Conservation (phyloP, 2,888 invertebrate genomes). For the Andrena bicolor region DNA sequence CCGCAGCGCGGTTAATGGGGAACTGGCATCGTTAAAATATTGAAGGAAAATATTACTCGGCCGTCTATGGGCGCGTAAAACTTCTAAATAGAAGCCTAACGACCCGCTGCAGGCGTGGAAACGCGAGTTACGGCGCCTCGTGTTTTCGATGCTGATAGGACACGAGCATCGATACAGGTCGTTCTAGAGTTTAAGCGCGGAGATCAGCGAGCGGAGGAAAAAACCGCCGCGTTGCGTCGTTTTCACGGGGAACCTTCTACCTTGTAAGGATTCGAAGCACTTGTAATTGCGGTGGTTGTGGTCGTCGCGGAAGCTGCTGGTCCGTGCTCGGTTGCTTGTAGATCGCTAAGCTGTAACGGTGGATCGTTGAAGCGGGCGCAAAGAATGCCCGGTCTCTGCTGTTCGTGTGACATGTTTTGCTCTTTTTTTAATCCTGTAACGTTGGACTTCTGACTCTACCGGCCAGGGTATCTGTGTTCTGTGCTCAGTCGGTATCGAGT, state of each 20-base stretch:
- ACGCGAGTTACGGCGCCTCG: constrained; percentile 10
- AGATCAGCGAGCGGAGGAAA: constrained; percentile 18
- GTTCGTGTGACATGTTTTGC: neutral
- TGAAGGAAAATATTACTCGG: constrained; percentile 63
- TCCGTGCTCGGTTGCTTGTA: neutral
- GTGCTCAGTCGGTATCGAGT: too few species aligned
- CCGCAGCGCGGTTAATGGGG: constrained; percentile 47
- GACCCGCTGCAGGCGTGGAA: constrained; percentile 24
- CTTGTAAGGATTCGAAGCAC: constrained; percentile 29
- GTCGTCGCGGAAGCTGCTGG: constrained; percentile 9
- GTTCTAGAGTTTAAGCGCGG: constrained; percentile 5
- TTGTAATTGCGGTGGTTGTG: constrained; percentile 18
- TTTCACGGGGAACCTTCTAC: neutral
- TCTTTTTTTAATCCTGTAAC: neutral
- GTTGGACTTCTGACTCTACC: too few species aligned
- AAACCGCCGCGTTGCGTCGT: neutral
- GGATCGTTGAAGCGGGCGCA: neutral
- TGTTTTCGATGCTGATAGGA: constrained; percentile 15
- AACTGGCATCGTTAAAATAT: constrained; percentile 55
- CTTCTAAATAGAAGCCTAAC: constrained; percentile 50
- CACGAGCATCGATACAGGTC: constrained; percentile 10
- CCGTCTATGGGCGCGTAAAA: constrained; percentile 31
- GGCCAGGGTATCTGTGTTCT: too few species aligned
- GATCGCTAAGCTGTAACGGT: neutral
- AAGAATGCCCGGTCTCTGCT: neutral